Base-by-base conservation (phyloP, 2,797 vertebrate species). In the Sitta carolinensis region DNA sequence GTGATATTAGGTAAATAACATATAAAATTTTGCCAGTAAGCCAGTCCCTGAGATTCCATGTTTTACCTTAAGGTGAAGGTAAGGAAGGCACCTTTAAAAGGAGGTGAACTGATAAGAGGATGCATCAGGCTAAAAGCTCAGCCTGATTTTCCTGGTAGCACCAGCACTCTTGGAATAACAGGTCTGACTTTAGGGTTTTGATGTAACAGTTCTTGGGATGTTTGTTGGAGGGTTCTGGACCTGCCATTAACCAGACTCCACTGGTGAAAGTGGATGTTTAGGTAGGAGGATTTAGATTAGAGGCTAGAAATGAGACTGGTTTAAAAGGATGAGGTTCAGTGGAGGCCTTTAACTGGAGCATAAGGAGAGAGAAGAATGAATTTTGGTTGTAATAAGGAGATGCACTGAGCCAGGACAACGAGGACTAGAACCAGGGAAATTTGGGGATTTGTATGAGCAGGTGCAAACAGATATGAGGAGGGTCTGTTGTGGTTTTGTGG, bases 1-100 rank as follows among this genome's bases (percentile, higher is more conserved):
- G 23, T 42, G 12, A 20, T 70, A 30, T 34, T 52, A 47, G 23
- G 21, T 48, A 59, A 25, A 19, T 48, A 34, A 10, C 5, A 21
- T 10, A 8, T 3, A 20, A 17, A 64, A 32, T 58, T 63, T 70
- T 55, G 3, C 32, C 15, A 64, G 15, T 22, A 36, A 62, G 7
- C 3, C 26, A 14, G 13, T 55, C 23, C 4, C 13, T 2, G 4
- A 72, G 13, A 29, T 26, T 34, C 10, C n/a, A 4, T 27, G 3
- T 75, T 94, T 79, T n/a, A 61, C 6, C 10, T 15, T 13, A 8
- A 5, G 5, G 9, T 36, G 16, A 55, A 16, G 13, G 21, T 48
- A 38, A 77, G 18, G 13, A 87, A 36, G 11, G 3, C 5, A 27
- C 8, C 26, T 80, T 74, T 55, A 38, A 76, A 84, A 79, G 32